These are phyloP conservation scores for Caenorhabditis zanzibari DNA, from an alignment of 2,888 invertebrate species.

Conservation along the genomic window DNA sequence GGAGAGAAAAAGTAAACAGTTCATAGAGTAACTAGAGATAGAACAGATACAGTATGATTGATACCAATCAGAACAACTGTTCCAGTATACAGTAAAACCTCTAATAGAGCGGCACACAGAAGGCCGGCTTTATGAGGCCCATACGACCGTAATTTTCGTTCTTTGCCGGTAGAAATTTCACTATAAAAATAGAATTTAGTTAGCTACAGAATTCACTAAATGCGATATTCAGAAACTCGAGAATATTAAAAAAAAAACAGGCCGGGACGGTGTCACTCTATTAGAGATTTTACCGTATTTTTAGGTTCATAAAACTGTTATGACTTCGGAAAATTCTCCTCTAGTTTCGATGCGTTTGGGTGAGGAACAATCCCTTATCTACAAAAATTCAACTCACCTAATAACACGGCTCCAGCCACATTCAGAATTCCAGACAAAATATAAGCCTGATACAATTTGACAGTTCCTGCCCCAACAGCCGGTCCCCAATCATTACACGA, in stretches of 20 bases:
- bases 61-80: background rate
- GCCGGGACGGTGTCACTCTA: too few species aligned
- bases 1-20: background rate
- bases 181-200: too few species aligned
- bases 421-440: constrained; percentile 96
- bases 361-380: background rate
- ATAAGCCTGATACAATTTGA: constrained; percentile 88
- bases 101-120: too few species aligned
- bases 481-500: constrained; percentile 78
- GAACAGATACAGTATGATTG: constrained; percentile 18
- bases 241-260: background rate
- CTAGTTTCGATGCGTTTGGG: background rate
- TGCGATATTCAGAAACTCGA: too few species aligned
- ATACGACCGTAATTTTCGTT: too few species aligned
- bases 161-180: too few species aligned
- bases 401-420: constrained; percentile 94
- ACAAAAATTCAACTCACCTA: constrained; percentile 85
- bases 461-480: constrained; percentile 75
- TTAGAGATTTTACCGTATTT: too few species aligned
- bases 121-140: too few species aligned
- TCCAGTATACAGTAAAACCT: too few species aligned
- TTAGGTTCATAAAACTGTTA: too few species aligned
- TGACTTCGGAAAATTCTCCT: background rate
- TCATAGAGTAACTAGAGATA: background rate
- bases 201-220: too few species aligned